Conservation (phyloP, 2,797 vertebrate species). For the Galaxias olidus region DNA sequence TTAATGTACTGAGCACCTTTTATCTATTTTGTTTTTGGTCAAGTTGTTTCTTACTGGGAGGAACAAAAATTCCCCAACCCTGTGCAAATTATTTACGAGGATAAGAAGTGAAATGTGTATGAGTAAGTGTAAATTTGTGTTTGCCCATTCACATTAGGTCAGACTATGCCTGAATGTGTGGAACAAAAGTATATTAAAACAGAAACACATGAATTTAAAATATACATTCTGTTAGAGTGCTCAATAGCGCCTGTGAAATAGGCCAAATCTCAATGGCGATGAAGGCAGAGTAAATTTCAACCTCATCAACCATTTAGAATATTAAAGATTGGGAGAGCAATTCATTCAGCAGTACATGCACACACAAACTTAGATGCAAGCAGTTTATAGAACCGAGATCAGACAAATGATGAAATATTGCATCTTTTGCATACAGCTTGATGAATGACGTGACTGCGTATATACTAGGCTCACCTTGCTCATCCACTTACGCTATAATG, state of each 20-base stretch:
- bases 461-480: constrained; percentile 16
- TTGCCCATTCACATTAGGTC: too few relatives aligned
- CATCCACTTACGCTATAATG: constrained; percentile 17
- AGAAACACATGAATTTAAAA: too few relatives aligned
- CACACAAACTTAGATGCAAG: background rate
- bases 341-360: constrained; percentile 22
- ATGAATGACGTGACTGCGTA: too few relatives aligned
- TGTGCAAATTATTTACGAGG: constrained; percentile 42
- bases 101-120: constrained; percentile 36
- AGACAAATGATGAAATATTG: background rate
- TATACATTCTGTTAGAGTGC: too few relatives aligned
- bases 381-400: background rate
- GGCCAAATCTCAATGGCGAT: constrained; percentile 68
- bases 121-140: background rate
- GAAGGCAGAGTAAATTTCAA: constrained; percentile 71
- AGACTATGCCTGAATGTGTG: constrained; percentile 17
- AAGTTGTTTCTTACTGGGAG: constrained; percentile 30
- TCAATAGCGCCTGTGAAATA: constrained; percentile 66
- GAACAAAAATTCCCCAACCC: constrained; percentile 42
- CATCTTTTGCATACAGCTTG: constrained; percentile 12
- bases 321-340: constrained; percentile 67
- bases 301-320: constrained; percentile 68
- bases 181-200: constrained; percentile 54
- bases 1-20: constrained; percentile 61
- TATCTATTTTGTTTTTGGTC: constrained; percentile 62